Percentiles rank a stretch among this genome's conserved stretches.
Evolutionary conservation across 2,797 vertebrate species (phyloP).

Genomic region (Acridotheres tristis): DNA sequence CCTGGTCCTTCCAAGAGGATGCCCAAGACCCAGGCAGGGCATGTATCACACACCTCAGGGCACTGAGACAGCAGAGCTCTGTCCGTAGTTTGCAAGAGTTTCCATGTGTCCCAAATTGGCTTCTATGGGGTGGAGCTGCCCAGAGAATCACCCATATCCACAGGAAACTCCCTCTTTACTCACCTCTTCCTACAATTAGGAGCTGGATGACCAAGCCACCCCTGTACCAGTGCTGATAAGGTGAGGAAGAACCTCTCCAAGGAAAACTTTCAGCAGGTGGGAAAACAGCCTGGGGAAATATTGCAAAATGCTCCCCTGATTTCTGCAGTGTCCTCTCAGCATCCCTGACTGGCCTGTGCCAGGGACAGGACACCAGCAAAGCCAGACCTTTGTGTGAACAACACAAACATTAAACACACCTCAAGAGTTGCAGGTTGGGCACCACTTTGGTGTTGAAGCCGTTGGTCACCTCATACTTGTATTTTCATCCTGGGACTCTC

Average conservation of each 20-base stretch:
- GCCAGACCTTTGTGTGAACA: neutral
- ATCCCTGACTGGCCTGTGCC: neutral
- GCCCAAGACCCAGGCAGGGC: neutral
- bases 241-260: neutral
- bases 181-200: slow-evolving; percentile 37
- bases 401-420: no score
- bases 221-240: neutral
- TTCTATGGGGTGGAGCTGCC: neutral
- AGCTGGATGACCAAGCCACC: neutral
- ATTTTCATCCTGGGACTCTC: neutral
- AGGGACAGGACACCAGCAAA: neutral
- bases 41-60: neutral
- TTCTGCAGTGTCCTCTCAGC: neutral
- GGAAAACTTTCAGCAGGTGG: neutral
- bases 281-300: neutral
- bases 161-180: slow-evolving; percentile 42
- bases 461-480: neutral
- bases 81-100: neutral
- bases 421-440: neutral
- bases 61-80: neutral
- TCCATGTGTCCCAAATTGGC: neutral
- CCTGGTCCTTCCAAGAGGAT: neutral
- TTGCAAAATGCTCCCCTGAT: neutral
- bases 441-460: neutral
- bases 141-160: neutral